A percentile compares a stretch with the other conserved stretches of the same genome.
Conservation (phyloP, 1,140 invertebrate genomes). For the Potamilus streckersoni region DNA sequence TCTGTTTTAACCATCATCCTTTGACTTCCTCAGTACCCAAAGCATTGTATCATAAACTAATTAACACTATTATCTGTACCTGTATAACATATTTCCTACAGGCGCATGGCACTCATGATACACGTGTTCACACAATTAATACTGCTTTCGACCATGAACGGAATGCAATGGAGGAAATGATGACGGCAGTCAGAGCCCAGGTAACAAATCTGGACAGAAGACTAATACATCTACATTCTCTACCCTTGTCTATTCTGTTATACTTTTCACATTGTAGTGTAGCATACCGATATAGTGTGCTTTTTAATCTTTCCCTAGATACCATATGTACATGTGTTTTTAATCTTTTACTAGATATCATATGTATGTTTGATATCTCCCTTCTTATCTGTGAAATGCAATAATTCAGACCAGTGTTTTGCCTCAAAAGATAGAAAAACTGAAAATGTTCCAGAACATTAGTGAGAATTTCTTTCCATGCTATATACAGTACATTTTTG, state of each 20-base stretch:
- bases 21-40: too few relatives aligned
- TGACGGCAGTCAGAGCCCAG: conserved; percentile 43
- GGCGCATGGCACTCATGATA: conserved; percentile 38
- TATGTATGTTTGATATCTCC: not conserved
- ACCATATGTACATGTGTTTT: not conserved
- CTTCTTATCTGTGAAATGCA: not conserved
- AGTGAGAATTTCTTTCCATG: too few relatives aligned
- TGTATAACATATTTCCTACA: conserved; percentile 13
- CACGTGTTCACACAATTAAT: conserved; percentile 34
- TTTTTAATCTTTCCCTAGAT: not conserved
- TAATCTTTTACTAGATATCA: not conserved
- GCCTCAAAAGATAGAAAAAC: too few relatives aligned
- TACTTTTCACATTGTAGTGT: conserved; percentile 1
- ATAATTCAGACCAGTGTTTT: not conserved
- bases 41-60: too few relatives aligned
- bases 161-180: conserved; percentile 45
- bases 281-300: not conserved
- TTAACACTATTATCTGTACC: too few relatives aligned
- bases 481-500: too few relatives aligned
- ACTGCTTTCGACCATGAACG: conserved; percentile 49
- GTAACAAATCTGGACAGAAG: conserved; percentile 16
- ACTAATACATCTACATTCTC: not conserved
- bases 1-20: too few relatives aligned
- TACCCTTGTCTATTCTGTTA: not conserved
- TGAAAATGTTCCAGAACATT: too few relatives aligned